Percentiles rank a stretch among this genome's conserved stretches.
Conservation (phyloP, 2,888 invertebrate genomes). For the Agrochola lychnidis region DNA sequence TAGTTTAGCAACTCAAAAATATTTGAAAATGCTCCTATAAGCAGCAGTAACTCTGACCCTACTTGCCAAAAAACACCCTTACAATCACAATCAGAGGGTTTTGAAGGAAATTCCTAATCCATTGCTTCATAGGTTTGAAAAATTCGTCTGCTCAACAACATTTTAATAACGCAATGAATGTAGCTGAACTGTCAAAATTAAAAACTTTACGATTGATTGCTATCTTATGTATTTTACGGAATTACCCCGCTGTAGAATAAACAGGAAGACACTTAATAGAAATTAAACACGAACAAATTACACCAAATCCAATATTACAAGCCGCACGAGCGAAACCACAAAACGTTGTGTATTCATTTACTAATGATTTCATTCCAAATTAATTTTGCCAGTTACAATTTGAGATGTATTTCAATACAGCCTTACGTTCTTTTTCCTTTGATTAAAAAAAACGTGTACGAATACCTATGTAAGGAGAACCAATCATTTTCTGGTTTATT, state of each 20-base stretch:
- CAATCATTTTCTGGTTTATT: not conserved
- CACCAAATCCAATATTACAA: constrained; percentile 25
- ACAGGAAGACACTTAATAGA: not conserved
- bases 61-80: no score
- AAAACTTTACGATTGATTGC: no score
- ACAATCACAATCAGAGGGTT: no score
- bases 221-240: not conserved
- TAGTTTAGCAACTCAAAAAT: no score
- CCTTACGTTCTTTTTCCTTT: not conserved
- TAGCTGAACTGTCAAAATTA: no score
- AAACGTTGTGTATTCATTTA: constrained; percentile 30
- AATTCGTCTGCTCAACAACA: no score
- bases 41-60: no score
- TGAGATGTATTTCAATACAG: not conserved
- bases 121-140: no score
- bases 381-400: constrained; percentile 4
- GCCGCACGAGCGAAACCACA: constrained; percentile 31
- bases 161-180: no score
- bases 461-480: not conserved
- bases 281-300: constrained; percentile 1
- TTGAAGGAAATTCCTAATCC: no score
- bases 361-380: constrained; percentile 35
- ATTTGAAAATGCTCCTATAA: no score
- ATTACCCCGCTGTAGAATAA: not conserved
- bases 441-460: not conserved